A percentile compares a stretch with the other conserved stretches of the same genome.
phyloP scores from a whole-genome alignment of 1,140 invertebrate genomes.

The Procambarus clarkii region DNA sequence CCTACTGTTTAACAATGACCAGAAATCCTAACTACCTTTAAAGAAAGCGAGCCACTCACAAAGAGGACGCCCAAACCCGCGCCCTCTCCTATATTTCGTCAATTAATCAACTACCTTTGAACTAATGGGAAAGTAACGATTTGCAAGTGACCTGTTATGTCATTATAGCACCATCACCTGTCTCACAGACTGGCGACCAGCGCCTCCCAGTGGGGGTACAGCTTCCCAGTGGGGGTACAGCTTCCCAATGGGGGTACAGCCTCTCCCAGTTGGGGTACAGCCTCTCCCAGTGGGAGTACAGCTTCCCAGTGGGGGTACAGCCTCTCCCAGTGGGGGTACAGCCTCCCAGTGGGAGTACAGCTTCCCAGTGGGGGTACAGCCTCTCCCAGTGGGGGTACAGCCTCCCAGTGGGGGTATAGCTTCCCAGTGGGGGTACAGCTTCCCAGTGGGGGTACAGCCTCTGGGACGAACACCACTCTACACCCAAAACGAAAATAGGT shows the following conservation, averaged over 20 bases:
- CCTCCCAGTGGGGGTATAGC: no score
- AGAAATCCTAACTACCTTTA: background rate
- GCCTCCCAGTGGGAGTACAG: no score
- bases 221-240: no score
- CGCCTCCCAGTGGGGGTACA: background rate
- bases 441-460: background rate
- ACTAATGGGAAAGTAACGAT: constrained; percentile 26
- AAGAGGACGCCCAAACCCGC: background rate
- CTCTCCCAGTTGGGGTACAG: no score
- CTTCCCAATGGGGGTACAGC: no score
- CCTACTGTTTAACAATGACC: background rate
- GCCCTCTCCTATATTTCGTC: constrained; percentile 24
- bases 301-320: no score
- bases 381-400: background rate
- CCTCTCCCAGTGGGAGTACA: no score
- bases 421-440: no score
- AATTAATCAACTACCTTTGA: constrained; percentile 43
- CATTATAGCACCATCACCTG: constrained; percentile 26
- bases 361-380: background rate
- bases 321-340: no score
- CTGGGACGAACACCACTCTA: background rate
- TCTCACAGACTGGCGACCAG: background rate
- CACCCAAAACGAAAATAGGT: constrained; percentile 24
- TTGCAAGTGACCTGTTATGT: constrained; percentile 12
- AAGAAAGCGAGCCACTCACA: background rate